Conservation (phyloP, 2,113 vertebrate species). For the Epinephelus fuscoguttatus region DNA sequence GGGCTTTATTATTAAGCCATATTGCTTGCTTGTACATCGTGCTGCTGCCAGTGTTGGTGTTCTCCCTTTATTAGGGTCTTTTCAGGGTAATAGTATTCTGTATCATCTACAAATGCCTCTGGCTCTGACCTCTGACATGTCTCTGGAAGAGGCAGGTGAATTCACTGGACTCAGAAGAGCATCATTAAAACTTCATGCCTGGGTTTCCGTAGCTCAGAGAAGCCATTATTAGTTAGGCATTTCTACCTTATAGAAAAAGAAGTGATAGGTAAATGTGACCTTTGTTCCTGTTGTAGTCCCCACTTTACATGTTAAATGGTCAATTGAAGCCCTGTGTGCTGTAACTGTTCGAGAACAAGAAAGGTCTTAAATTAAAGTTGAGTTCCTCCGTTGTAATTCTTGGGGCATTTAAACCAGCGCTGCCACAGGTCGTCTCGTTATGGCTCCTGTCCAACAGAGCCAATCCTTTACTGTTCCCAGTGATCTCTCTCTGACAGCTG, state of each 20-base stretch:
- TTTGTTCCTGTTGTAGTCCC: neutral
- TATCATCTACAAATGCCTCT: neutral
- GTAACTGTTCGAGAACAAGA: neutral
- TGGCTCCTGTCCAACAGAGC: conserved; percentile 40
- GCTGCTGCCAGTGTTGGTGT: neutral
- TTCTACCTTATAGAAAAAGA: neutral
- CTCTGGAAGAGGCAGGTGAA: too few species aligned
- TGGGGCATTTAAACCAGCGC: conserved; percentile 16
- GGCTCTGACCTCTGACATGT: neutral
- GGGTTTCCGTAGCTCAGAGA: neutral
- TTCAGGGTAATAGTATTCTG: neutral
- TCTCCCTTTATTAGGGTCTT: neutral
- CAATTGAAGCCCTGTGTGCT: neutral
- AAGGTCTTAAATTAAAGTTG: conserved; percentile 18
- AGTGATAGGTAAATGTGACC: neutral
- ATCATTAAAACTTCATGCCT: neutral
- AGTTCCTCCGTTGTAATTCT: conserved; percentile 12
- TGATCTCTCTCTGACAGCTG: conserved; percentile 52
- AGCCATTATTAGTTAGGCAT: neutral
- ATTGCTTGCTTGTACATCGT: neutral
- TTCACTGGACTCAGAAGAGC: neutral
- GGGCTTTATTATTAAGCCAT: neutral
- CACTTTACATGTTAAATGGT: neutral
- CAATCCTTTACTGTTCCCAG: conserved; percentile 21
- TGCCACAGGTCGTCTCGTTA: conserved; percentile 33